Conservation (phyloP, 2,888 invertebrate genomes). For the Drosophila phalerata region DNA sequence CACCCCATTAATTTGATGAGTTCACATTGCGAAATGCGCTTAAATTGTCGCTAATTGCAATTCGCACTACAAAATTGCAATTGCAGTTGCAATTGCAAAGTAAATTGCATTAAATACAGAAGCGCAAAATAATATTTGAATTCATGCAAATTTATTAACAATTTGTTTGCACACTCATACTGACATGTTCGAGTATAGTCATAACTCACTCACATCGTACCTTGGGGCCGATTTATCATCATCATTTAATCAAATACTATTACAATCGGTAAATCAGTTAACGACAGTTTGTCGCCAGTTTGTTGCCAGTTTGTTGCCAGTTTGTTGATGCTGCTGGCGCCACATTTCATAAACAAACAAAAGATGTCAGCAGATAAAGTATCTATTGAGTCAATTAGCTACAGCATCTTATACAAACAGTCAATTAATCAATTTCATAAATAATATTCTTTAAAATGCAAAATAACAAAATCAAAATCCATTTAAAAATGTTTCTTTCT, state of each 20-base stretch:
- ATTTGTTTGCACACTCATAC: constrained; percentile 11
- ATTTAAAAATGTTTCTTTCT: no score
- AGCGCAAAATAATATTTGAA: constrained; percentile 23
- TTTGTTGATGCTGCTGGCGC: constrained; percentile 48
- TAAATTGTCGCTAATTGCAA: constrained; percentile 76
- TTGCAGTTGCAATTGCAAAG: constrained; percentile 42
- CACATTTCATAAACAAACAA: constrained; percentile 48
- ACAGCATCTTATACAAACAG: not conserved
- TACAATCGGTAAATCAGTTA: constrained; percentile 38
- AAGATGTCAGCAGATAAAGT: not conserved
- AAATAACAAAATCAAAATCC: no score
- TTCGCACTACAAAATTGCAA: constrained; percentile 45
- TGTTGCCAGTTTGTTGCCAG: constrained; percentile 48
- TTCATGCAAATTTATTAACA: constrained; percentile 18
- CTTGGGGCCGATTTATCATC: constrained; percentile 30
- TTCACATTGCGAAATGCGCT: constrained; percentile 57
- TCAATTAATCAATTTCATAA: no score
- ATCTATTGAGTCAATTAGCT: not conserved
- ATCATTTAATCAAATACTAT: constrained; percentile 58
- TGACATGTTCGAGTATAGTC: not conserved
- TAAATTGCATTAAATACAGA: constrained; percentile 55
- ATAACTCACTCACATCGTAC: constrained; percentile 17
- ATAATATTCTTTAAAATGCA: no score
- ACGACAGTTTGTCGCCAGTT: constrained; percentile 54
- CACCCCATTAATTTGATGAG: constrained; percentile 42